Evolutionary conservation across 2,113 vertebrate species (phyloP).

Genomic region (Hippopotamus amphibius): DNA sequence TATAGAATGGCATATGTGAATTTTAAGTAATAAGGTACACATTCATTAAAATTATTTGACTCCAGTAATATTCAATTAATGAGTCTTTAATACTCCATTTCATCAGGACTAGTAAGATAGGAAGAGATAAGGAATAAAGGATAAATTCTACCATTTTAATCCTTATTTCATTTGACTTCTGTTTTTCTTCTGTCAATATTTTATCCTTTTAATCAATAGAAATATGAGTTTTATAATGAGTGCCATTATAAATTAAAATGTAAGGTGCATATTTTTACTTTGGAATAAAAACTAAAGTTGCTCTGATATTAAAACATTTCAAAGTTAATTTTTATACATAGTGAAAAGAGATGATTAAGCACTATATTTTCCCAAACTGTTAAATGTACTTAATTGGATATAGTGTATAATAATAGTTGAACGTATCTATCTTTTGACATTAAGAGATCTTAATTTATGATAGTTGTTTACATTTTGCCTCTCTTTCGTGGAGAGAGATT

Average conservation of each 20-base stretch:
- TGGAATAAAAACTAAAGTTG: constrained; percentile 1
- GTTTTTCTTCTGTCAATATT: neutral
- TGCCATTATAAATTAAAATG: constrained; percentile 34
- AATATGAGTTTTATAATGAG: neutral
- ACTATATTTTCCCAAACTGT: neutral
- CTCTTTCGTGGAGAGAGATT: neutral
- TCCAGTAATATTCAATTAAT: neutral
- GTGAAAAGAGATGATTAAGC: constrained; percentile 9
- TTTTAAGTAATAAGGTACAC: neutral
- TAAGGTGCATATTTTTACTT: neutral
- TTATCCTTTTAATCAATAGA: neutral
- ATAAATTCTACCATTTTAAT: neutral
- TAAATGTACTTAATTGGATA: constrained; percentile 21
- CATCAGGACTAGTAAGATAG: neutral
- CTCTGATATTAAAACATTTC: neutral
- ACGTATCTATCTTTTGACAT: neutral
- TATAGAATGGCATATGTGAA: neutral
- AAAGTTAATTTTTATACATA: neutral
- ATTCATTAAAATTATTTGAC: constrained; percentile 44
- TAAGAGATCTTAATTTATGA: neutral
- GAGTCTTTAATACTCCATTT: neutral
- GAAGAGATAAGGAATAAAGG: neutral
- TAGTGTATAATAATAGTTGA: neutral
- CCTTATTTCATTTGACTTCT: neutral
- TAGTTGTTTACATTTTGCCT: neutral